These are phyloP conservation scores for Heterodera carotae DNA, from an alignment of 1,140 invertebrate genomes.

Conservation along the genomic window DNA sequence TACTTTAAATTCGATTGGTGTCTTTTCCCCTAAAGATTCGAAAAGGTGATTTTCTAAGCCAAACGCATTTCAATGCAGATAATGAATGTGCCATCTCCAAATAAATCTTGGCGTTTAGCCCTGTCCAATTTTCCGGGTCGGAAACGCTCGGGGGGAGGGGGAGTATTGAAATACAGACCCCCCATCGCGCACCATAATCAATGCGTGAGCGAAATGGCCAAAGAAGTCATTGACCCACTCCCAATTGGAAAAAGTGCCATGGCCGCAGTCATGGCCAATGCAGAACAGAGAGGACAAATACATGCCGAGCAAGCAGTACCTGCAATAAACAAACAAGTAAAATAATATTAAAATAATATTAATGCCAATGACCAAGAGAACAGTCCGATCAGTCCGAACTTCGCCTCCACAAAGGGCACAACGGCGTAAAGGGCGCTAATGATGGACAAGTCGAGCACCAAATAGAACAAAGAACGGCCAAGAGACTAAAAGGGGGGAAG, in stretches of 20 bases:
- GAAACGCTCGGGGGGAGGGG: no score
- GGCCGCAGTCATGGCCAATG: conserved; percentile 68
- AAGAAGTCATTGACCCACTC: conserved; percentile 58
- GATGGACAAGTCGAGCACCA: conserved; percentile 61
- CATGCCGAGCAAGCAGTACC: conserved; percentile 66
- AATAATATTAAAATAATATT: conserved; percentile 20
- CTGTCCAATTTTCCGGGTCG: no score
- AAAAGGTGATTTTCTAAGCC: no score
- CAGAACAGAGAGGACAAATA: conserved; percentile 66
- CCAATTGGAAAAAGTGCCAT: conserved; percentile 67
- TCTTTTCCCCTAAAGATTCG: no score
- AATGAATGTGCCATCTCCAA: no score
- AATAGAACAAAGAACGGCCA: conserved; percentile 64
- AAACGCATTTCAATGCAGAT: no score
- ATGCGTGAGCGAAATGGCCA: conserved; percentile 60
- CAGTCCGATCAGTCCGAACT: conserved; percentile 45
- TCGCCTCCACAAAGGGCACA: conserved; percentile 50
- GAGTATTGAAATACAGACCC: no score
- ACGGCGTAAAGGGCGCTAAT: conserved; percentile 57
- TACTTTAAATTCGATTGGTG: no score
- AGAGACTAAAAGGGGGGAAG: conserved; percentile 36
- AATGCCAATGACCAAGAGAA: conserved; percentile 43
- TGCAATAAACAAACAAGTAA: conserved; percentile 21
- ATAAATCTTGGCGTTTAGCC: no score
- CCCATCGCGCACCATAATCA: conserved; percentile 43